Conservation (phyloP, 1,140 invertebrate genomes). For the Zaprionus vittiger region DNA sequence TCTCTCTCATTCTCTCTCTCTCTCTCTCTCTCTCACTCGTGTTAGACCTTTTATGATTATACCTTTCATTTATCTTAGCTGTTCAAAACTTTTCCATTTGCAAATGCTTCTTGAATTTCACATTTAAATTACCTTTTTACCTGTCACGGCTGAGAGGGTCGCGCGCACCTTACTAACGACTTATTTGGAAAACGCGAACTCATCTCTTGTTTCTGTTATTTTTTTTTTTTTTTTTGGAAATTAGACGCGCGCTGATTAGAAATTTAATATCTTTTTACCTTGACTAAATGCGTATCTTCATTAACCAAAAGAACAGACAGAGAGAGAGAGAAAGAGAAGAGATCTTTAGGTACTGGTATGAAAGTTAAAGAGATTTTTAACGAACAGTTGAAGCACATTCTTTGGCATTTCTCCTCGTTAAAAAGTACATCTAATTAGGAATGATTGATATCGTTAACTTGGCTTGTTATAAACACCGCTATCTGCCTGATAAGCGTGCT, state of each 20-base stretch:
- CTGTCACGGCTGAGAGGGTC: slow-evolving; percentile 16
- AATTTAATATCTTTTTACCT: slow-evolving; percentile 11
- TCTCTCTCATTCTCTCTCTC: background rate
- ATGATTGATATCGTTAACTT: background rate
- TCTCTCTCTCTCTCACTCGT: background rate
- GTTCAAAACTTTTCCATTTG: slow-evolving; percentile 21
- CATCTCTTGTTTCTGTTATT: slow-evolving; percentile 18
- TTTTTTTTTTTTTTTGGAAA: slow-evolving; percentile 18
- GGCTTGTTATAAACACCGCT: background rate
- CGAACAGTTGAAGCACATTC: background rate
- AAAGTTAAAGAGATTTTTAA: background rate
- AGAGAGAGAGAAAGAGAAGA: background rate
- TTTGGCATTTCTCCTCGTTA: background rate
- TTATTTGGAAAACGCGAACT: slow-evolving; percentile 39
- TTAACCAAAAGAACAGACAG: background rate
- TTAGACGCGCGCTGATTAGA: slow-evolving; percentile 20
- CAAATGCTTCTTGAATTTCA: slow-evolving; percentile 26
- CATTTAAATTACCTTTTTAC: slow-evolving; percentile 41
- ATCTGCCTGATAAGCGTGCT: slow-evolving; percentile 22
- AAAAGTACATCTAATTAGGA: background rate
- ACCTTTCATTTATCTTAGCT: slow-evolving; percentile 26
- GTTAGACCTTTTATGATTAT: slow-evolving; percentile 28
- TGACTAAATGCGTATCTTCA: background rate
- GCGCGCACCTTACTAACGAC: slow-evolving; percentile 11
- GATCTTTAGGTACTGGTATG: background rate